Percentiles rank a stretch among this genome's conserved stretches.
These are phyloP conservation scores for Catocala sponsa DNA, from an alignment of 2,888 invertebrate genomes.

Conservation along the genomic window DNA sequence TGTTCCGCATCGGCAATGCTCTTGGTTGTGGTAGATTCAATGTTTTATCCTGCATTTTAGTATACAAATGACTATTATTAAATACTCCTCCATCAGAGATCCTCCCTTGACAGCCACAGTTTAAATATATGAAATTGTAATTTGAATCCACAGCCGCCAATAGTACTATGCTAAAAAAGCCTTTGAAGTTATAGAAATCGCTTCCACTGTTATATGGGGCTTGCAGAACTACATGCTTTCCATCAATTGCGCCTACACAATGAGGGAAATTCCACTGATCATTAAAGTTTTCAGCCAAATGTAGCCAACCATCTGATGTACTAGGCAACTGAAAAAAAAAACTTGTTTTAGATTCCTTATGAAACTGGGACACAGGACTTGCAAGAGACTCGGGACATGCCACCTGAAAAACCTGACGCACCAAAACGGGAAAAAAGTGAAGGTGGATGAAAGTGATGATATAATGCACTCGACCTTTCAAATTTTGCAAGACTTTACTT, in stretches of 20 bases:
- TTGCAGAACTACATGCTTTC: slow-evolving; percentile 16
- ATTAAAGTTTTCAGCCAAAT: slow-evolving; percentile 13
- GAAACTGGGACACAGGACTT: slow-evolving; percentile 4
- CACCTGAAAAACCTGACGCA: background rate
- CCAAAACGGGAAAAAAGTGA: background rate
- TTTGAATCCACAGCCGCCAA: slow-evolving; percentile 26
- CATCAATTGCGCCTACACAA: slow-evolving; percentile 25
- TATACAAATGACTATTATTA: background rate
- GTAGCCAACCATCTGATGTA: too few relatives aligned
- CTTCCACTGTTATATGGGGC: slow-evolving; percentile 31
- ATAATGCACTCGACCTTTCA: slow-evolving; percentile 4
- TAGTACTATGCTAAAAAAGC: slow-evolving; percentile 28
- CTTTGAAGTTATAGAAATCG: slow-evolving; percentile 19
- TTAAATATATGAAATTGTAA: slow-evolving; percentile 25
- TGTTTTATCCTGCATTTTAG: background rate
- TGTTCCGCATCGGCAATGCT: background rate
- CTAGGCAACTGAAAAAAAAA: background rate
- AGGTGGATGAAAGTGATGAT: slow-evolving; percentile 7
- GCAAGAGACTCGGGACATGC: background rate
- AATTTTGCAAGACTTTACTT: slow-evolving; percentile 7
- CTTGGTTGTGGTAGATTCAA: background rate
- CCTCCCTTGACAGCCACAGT: slow-evolving; percentile 20
- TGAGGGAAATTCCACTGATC: slow-evolving; percentile 31
- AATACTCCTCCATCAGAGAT: slow-evolving; percentile 24
- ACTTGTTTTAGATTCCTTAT: slow-evolving; percentile 5